These are phyloP conservation scores for Dysidea cf. avara DNA, from an alignment of 37 sponge, comb jelly and placozoan genomes.

Conservation along the genomic window DNA sequence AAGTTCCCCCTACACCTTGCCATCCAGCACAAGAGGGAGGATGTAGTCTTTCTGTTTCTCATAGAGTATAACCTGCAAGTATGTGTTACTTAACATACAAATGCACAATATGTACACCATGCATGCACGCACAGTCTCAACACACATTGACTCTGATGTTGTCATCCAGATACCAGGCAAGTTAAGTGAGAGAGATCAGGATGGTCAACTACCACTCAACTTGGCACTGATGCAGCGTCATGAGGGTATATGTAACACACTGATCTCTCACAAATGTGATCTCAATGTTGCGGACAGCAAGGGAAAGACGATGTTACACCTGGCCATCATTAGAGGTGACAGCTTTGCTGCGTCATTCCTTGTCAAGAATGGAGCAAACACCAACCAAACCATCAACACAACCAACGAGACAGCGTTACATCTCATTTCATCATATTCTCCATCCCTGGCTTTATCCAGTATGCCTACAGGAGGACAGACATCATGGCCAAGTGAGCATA, in stretches of 20 bases:
- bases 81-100: background rate
- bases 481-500: conserved; percentile 62
- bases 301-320: conserved; percentile 82
- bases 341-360: conserved; percentile 83
- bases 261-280: conserved; percentile 80
- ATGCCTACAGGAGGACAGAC: conserved; percentile 56
- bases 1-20: conserved; percentile 91
- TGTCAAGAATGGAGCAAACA: conserved; percentile 80
- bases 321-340: conserved; percentile 85
- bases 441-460: conserved; percentile 8
- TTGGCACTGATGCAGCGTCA: conserved; percentile 76
- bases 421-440: conserved; percentile 67
- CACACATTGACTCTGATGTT: background rate
- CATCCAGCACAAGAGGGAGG: conserved; percentile 84
- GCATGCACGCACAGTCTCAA: background rate
- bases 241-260: conserved; percentile 85
- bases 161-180: conserved; percentile 54
- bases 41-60: conserved; percentile 93
- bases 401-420: conserved; percentile 79
- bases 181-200: conserved; percentile 69
- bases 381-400: conserved; percentile 29
- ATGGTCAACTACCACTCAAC: conserved; percentile 81
- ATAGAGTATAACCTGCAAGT: conserved; percentile 80
- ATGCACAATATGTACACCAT: background rate
- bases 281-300: conserved; percentile 66